These are phyloP conservation scores for Sebastes ruberrimus DNA, from an alignment of 2,797 vertebrate genomes.

Conservation along the genomic window DNA sequence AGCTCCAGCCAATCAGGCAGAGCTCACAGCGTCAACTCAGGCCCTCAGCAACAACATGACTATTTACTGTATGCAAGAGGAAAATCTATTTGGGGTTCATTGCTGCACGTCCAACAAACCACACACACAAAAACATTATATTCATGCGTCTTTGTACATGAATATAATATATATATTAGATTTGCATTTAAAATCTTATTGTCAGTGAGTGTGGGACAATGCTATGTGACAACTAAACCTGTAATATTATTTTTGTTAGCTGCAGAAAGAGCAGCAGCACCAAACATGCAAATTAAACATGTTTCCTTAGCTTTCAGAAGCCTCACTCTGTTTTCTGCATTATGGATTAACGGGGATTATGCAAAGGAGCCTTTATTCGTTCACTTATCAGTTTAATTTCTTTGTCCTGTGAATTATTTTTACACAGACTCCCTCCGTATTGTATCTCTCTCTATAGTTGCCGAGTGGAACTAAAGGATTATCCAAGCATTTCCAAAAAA, in stretches of 20 bases:
- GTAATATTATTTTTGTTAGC: background rate
- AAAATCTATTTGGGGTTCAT: slow-evolving; percentile 51
- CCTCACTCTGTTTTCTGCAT: slow-evolving; percentile 52
- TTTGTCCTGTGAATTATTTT: slow-evolving; percentile 70
- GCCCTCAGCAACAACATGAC: slow-evolving; percentile 83
- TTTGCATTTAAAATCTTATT: background rate
- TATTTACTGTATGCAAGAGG: slow-evolving; percentile 72
- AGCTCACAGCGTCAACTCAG: slow-evolving; percentile 67
- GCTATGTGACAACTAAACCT: background rate
- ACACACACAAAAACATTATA: background rate
- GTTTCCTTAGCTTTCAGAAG: slow-evolving; percentile 19
- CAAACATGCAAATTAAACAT: slow-evolving; percentile 16
- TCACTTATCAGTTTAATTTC: slow-evolving; percentile 67
- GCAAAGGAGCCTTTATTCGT: slow-evolving; percentile 60
- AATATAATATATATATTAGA: background rate
- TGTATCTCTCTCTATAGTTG: slow-evolving; percentile 84
- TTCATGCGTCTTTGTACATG: background rate
- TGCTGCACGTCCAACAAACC: slow-evolving; percentile 16
- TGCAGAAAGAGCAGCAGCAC: slow-evolving; percentile 21
- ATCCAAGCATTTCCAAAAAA: slow-evolving; percentile 64
- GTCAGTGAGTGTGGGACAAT: background rate
- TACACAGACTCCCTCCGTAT: slow-evolving; percentile 56
- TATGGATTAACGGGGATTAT: slow-evolving; percentile 77
- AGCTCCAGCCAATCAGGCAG: slow-evolving; percentile 71
- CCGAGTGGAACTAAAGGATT: slow-evolving; percentile 86